Conservation (phyloP, 2,113 vertebrate genomes). For the Podilymbus podiceps region DNA sequence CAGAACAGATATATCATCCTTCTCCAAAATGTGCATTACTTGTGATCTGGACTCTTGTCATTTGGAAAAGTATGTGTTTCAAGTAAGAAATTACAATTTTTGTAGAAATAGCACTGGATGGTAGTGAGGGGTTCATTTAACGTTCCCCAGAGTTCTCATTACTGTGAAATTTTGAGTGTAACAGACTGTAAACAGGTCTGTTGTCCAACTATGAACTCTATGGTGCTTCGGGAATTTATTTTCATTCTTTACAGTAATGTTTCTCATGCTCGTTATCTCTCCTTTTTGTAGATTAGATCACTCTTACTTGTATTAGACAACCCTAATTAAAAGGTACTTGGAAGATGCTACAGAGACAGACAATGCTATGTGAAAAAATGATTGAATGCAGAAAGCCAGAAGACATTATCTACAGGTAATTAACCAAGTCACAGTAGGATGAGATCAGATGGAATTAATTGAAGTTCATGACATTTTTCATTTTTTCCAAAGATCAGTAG, state of each 20-base stretch:
- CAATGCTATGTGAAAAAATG: neutral
- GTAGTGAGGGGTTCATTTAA: neutral
- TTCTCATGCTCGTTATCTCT: neutral
- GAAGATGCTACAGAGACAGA: neutral
- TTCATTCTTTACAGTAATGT: neutral
- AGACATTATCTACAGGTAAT: neutral
- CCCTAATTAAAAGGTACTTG: neutral
- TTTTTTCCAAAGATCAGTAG: neutral
- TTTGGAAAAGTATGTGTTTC: neutral
- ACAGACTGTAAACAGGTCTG: neutral
- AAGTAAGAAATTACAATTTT: neutral
- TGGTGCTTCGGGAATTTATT: neutral
- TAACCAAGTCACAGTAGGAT: neutral
- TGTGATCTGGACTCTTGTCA: neutral
- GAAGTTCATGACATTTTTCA: neutral
- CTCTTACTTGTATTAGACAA: neutral
- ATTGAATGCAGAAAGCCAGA: neutral
- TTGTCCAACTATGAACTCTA: neutral
- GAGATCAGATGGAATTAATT: neutral
- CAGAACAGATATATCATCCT: neutral
- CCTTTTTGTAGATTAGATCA: neutral
- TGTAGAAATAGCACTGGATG: neutral
- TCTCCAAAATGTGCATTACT: neutral
- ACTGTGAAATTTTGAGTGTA: neutral
- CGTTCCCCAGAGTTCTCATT: neutral